A percentile compares a stretch with the other conserved stretches of the same genome.
Evolutionary conservation across 2,888 invertebrate genomes (phyloP).

Genomic region (Coelopa pilipes): DNA sequence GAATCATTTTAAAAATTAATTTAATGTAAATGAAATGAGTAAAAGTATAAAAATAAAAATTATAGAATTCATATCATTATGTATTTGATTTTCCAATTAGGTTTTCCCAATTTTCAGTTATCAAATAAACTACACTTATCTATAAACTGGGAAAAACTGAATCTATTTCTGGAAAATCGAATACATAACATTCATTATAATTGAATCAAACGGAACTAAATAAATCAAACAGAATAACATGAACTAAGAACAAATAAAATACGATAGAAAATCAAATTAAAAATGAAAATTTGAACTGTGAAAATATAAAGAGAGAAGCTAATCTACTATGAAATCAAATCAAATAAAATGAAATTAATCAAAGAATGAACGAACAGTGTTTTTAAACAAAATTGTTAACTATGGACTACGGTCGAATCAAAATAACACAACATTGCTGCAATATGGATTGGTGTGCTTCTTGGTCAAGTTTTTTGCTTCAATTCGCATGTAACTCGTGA

Average conservation of each 20-base stretch:
- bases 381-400: background rate
- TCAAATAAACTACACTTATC: too few species aligned
- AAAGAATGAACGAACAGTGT: background rate
- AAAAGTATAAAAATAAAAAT: background rate
- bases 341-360: background rate
- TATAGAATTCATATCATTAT: background rate
- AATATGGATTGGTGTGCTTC: too few species aligned
- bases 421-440: too few species aligned
- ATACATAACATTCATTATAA: background rate
- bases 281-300: background rate
- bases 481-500: too few species aligned
- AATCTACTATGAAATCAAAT: background rate
- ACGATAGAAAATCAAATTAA: background rate
- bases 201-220: background rate
- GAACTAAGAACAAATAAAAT: background rate
- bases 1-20: too few species aligned
- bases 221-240: background rate
- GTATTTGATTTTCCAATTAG: background rate
- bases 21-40: background rate
- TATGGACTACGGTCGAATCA: too few species aligned
- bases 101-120: background rate
- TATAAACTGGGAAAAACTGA: too few species aligned
- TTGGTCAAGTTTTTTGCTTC: too few species aligned
- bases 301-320: background rate
- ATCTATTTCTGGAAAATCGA: background rate